These are phyloP conservation scores for Panurus biarmicus DNA, from an alignment of 2,113 vertebrate genomes.

Conservation along the genomic window DNA sequence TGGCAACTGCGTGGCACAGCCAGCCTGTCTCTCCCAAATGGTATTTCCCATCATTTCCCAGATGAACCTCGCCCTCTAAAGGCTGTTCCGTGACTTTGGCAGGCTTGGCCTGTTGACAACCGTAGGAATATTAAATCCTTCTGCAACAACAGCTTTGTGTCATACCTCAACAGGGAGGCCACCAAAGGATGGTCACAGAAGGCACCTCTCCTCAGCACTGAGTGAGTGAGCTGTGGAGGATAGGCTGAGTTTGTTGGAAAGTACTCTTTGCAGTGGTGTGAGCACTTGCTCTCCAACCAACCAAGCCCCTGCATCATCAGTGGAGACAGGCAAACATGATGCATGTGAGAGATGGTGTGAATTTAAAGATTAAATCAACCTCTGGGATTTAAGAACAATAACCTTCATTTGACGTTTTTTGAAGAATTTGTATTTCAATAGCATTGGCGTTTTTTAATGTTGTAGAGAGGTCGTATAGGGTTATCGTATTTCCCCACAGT, in stretches of 20 bases:
- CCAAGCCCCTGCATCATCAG: background rate
- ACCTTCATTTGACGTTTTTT: background rate
- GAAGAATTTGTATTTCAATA: background rate
- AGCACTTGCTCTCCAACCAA: background rate
- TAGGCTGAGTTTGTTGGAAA: background rate
- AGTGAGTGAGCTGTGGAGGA: background rate
- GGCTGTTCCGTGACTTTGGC: background rate
- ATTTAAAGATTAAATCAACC: background rate
- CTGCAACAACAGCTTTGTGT: background rate
- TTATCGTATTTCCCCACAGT: background rate
- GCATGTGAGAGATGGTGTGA: background rate
- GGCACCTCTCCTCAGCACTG: background rate
- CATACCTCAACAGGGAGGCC: background rate
- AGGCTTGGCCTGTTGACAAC: background rate
- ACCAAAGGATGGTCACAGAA: background rate
- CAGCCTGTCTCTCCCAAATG: background rate
- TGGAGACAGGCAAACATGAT: background rate
- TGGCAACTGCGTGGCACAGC: background rate
- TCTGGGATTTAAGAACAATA: background rate
- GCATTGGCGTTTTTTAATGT: background rate
- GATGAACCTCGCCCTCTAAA: slow-evolving; percentile 45
- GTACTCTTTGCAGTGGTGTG: background rate
- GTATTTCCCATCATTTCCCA: background rate
- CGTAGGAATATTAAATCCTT: background rate
- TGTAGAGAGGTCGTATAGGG: background rate